Conservation (phyloP, 1,140 invertebrate genomes). For the Heliconius hewitsoni region DNA sequence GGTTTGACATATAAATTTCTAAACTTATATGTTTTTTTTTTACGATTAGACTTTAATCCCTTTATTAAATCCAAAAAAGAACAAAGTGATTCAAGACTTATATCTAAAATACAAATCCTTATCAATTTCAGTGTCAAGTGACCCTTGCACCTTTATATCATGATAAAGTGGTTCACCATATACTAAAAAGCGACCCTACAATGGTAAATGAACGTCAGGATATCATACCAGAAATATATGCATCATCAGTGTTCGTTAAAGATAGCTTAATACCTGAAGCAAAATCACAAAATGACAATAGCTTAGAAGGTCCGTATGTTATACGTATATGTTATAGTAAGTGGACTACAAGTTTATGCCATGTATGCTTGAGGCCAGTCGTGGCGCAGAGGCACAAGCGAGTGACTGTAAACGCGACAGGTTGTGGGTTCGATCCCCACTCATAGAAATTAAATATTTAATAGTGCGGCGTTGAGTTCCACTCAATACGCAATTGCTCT, state of each 20-base stretch:
- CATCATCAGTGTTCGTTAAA: conserved; percentile 7
- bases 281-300: conserved; percentile 33
- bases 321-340: neutral
- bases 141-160: conserved; percentile 68
- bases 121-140: conserved; percentile 65
- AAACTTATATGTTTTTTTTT: too few species aligned
- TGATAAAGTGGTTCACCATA: conserved; percentile 50
- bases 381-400: too few species aligned
- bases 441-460: too few species aligned
- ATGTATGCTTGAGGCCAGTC: too few species aligned
- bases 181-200: conserved; percentile 34
- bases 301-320: neutral
- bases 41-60: too few species aligned
- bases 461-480: too few species aligned
- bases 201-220: conserved; percentile 11
- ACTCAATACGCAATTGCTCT: too few species aligned
- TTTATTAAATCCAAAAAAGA: too few species aligned
- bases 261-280: conserved; percentile 28
- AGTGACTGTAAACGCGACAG: too few species aligned
- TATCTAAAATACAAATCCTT: neutral
- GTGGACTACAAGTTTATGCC: neutral
- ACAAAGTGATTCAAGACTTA: too few species aligned
- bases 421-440: too few species aligned
- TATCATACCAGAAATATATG: neutral
- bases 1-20: too few species aligned